These are phyloP conservation scores for Operophtera brumata DNA, from an alignment of 2,888 invertebrate genomes.

Conservation along the genomic window DNA sequence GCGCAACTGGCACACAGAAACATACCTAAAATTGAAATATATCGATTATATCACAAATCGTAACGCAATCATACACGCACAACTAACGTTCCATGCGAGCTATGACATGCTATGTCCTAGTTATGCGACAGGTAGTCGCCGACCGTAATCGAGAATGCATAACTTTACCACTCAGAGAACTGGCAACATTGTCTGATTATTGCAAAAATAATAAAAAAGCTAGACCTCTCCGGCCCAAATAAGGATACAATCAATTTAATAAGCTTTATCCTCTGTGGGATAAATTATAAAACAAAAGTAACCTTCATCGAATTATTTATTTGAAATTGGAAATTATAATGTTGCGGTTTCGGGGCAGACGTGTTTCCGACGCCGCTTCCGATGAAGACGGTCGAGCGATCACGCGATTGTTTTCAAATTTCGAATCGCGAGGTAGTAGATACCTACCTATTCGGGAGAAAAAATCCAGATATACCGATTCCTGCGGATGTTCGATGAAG, in stretches of 20 bases:
- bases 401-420: conserved; percentile 64
- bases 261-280: conserved; percentile 50
- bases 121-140: conserved; percentile 69
- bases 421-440: conserved; percentile 44
- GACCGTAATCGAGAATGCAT: conserved; percentile 55
- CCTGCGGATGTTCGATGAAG: conserved; percentile 57
- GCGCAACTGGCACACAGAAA: conserved; percentile 35
- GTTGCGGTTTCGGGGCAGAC: conserved; percentile 75
- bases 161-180: conserved; percentile 42
- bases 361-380: conserved; percentile 77
- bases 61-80: conserved; percentile 67
- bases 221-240: conserved; percentile 34
- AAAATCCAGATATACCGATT: conserved; percentile 47
- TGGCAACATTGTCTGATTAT: conserved; percentile 53
- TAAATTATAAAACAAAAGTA: conserved; percentile 52
- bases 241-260: conserved; percentile 48
- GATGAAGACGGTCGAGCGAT: conserved; percentile 58
- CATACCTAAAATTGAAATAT: conserved; percentile 49
- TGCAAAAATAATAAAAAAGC: conserved; percentile 40
- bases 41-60: conserved; percentile 70
- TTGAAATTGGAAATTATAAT: conserved; percentile 75
- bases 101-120: conserved; percentile 76
- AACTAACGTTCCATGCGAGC: conserved; percentile 64
- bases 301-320: conserved; percentile 70
- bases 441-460: conserved; percentile 38